Percentiles rank a stretch among this genome's conserved stretches.
These are phyloP conservation scores for Oasisia sp. DNA, from an alignment of 2,888 invertebrate genomes.

Conservation along the genomic window DNA sequence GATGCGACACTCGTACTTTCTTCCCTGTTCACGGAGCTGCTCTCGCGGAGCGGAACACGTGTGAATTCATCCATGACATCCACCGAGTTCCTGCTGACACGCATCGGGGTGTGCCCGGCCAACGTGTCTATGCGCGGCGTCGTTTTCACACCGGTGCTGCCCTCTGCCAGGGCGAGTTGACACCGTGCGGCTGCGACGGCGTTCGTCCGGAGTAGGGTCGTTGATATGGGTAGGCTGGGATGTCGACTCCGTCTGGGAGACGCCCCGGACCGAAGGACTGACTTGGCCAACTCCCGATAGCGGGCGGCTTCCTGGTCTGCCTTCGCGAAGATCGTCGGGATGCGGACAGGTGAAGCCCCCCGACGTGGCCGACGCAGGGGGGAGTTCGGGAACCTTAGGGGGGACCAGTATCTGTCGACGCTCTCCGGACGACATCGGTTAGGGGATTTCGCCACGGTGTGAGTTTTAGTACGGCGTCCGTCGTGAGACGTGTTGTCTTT, in stretches of 20 bases:
- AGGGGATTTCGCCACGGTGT: not conserved
- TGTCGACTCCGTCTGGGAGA: not conserved
- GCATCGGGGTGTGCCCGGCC: slow-evolving; percentile 28
- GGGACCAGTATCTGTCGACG: slow-evolving; percentile 42
- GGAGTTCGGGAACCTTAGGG: slow-evolving; percentile 52
- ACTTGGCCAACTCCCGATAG: slow-evolving; percentile 39
- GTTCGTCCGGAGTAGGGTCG: slow-evolving; percentile 47
- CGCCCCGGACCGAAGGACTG: slow-evolving; percentile 19
- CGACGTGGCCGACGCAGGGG: slow-evolving; percentile 25
- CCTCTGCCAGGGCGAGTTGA: not conserved
- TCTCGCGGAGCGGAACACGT: slow-evolving; percentile 30
- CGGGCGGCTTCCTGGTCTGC: slow-evolving; percentile 40
- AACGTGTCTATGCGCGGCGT: not conserved
- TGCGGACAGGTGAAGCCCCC: slow-evolving; percentile 51
- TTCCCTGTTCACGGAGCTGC: not conserved
- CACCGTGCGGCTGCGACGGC: slow-evolving; percentile 29
- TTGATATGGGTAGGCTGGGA: slow-evolving; percentile 49
- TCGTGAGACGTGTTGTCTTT: not conserved
- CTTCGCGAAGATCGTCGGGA: slow-evolving; percentile 56
- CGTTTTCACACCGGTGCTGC: not conserved
- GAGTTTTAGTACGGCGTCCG: not conserved
- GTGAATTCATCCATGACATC: not conserved
- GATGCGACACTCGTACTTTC: not conserved
- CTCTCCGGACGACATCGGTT: not conserved
- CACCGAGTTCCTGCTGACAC: not conserved